A percentile compares a stretch with the other conserved stretches of the same genome.
phyloP scores from a whole-genome alignment of 2,113 vertebrate species.

The Dipodomys merriami region DNA sequence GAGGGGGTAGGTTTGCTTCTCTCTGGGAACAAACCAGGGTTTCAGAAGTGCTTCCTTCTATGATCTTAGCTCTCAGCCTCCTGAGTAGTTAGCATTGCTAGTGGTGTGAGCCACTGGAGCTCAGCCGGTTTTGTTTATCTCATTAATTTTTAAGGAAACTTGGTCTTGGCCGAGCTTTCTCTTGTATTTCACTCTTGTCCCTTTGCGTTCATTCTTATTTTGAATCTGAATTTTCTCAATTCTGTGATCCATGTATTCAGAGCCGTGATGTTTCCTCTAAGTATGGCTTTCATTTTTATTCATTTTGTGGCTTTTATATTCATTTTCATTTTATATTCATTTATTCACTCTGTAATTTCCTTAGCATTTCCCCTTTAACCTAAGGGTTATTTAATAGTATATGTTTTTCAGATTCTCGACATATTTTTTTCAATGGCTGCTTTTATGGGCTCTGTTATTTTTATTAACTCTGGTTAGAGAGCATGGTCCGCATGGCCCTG shows the following conservation, averaged over 20 bases:
- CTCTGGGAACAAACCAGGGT: background rate
- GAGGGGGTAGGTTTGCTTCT: background rate
- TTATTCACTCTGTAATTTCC: constrained; percentile 32
- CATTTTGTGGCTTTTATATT: constrained; percentile 46
- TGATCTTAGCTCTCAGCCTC: too few relatives aligned
- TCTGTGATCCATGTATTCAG: constrained; percentile 38
- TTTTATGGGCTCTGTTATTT: background rate
- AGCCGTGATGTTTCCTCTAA: background rate
- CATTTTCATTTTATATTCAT: constrained; percentile 14
- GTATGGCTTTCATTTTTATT: constrained; percentile 62
- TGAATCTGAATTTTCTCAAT: constrained; percentile 12
- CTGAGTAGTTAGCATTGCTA: too few relatives aligned
- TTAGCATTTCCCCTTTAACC: constrained; percentile 47
- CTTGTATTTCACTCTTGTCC: background rate
- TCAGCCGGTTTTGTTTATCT: background rate
- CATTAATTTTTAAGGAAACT: background rate
- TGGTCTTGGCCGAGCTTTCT: background rate
- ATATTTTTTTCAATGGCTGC: constrained; percentile 32
- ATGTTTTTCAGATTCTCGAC: constrained; percentile 26
- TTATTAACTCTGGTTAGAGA: background rate
- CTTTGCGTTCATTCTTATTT: constrained; percentile 27
- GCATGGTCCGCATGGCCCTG: background rate
- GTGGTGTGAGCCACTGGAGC: too few relatives aligned
- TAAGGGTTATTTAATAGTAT: constrained; percentile 18
- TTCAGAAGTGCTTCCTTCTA: too few relatives aligned